Evolutionary conservation across 2,888 invertebrate species (phyloP).

Genomic region (Charanyca ferruginea): DNA sequence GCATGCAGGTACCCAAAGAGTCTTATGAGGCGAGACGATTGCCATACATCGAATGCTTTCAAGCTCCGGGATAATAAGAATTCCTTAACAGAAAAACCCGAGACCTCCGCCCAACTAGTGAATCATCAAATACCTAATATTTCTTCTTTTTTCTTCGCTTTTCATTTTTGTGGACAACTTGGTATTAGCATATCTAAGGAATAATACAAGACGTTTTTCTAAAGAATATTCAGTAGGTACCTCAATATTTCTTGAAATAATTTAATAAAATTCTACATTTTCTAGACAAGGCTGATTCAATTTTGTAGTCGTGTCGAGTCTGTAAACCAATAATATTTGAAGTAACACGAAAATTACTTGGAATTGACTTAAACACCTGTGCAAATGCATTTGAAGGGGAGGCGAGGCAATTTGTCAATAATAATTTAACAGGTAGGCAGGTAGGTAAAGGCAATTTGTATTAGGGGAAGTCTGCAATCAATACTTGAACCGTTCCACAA

Average conservation of each 20-base stretch:
- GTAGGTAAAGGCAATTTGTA: constrained; percentile 52
- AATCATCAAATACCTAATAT: constrained; percentile 32
- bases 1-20: constrained; percentile 5
- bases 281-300: constrained; percentile 22
- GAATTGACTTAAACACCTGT: constrained; percentile 57
- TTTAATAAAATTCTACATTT: constrained; percentile 4
- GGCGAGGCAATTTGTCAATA: constrained; percentile 61
- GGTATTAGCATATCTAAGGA: constrained; percentile 34
- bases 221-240: constrained; percentile 15
- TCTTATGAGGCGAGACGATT: neutral
- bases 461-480: constrained; percentile 58
- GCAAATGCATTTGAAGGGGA: constrained; percentile 57
- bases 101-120: constrained; percentile 3
- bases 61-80: constrained; percentile 26
- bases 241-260: neutral
- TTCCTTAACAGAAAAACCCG: constrained; percentile 37
- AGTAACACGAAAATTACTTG: constrained; percentile 31
- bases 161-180: constrained; percentile 11
- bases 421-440: constrained; percentile 60
- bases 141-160: neutral
- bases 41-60: constrained; percentile 4
- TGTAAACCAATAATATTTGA: constrained; percentile 8
- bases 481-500: constrained; percentile 42
- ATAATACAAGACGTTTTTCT: neutral
- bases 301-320: constrained; percentile 4